Base-by-base conservation (phyloP, 2,113 vertebrate species). In the Labeo catla region DNA sequence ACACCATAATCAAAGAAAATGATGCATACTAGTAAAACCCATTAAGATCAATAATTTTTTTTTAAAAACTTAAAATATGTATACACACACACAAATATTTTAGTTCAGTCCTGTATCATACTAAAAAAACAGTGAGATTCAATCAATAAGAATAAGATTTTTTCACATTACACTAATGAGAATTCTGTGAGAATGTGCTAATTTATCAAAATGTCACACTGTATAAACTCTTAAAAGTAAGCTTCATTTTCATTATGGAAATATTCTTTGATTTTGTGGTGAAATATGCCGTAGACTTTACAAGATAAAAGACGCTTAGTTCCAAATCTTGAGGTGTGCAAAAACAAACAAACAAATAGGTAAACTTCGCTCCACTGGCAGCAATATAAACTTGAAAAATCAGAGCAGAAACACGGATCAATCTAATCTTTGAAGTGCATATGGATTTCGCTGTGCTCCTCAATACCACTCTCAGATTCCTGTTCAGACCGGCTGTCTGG, bases 401-500 rank as follows among this genome's bases (percentile, higher is more conserved):
- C 34, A 19, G 12, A 57, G 54, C 12, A 23, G 12, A 52, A 70
- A 23, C 43, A 15, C n/a, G 7, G 84, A 43, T 50, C 21, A n/a
- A 68, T 82, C 47, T 50, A 54, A 59, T 59, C 49, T 63, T 66
- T 66, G 81, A 70, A 66, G 49, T 59, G 59, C 39, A 78, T 45
- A 77, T 39, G 19, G 45, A n/a, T 21, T 34, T 34, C 61, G 13
- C n/a, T 72, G 1, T 81, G 54, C 47, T 63, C 43, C 13, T 21
- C 45, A 16, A 36, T 21, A 39, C 70, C 28, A 50, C 28, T 79
- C 63, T 72, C 66, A 80, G 36, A 80, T 86, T 84, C 34, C 66
- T 66, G 45, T 45, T 84, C 66, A 80, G 50, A 66, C 63, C 78
- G 57, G 66, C 81, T 76, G 68, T 84, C 81, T 28, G 54, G 16